Evolutionary conservation across 2,888 invertebrate genomes (phyloP).

Genomic region (Cynaeus angustus): DNA sequence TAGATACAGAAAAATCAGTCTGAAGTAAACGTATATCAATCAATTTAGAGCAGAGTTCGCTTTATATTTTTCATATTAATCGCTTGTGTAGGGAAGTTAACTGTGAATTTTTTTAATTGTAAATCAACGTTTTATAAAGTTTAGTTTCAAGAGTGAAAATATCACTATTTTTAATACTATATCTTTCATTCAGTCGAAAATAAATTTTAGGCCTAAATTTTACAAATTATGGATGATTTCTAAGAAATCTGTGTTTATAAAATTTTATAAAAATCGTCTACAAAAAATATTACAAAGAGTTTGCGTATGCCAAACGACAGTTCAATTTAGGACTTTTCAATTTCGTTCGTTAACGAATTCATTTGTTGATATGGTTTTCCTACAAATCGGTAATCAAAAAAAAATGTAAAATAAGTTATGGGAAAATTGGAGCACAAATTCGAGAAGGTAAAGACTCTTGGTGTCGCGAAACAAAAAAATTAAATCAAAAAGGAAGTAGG

Average conservation of each 20-base stretch:
- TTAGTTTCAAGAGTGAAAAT: slow-evolving; percentile 22
- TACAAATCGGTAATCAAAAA: neutral
- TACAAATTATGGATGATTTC: slow-evolving; percentile 36
- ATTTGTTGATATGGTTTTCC: slow-evolving; percentile 30
- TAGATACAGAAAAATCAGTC: slow-evolving; percentile 34
- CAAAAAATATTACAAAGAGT: slow-evolving; percentile 48
- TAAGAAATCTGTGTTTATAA: slow-evolving; percentile 42
- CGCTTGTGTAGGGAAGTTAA: slow-evolving; percentile 8
- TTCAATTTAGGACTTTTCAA: slow-evolving; percentile 30
- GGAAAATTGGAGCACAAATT: too few relatives aligned
- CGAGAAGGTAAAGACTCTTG: too few relatives aligned
- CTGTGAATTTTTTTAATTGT: slow-evolving; percentile 4
- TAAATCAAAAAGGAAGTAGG: too few relatives aligned
- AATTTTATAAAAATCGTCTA: slow-evolving; percentile 49
- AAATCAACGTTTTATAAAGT: slow-evolving; percentile 20
- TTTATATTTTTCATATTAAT: neutral
- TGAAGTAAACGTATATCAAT: slow-evolving; percentile 19
- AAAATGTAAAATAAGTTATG: too few relatives aligned
- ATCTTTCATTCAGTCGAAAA: slow-evolving; percentile 45
- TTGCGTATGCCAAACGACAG: slow-evolving; percentile 33
- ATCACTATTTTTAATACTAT: slow-evolving; percentile 43
- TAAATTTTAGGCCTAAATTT: slow-evolving; percentile 47
- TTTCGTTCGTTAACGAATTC: slow-evolving; percentile 24
- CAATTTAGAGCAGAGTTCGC: neutral
- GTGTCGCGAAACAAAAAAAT: too few relatives aligned